Evolutionary conservation across 2,888 invertebrate species (phyloP).

Genomic region (Thereva nobilitata): DNA sequence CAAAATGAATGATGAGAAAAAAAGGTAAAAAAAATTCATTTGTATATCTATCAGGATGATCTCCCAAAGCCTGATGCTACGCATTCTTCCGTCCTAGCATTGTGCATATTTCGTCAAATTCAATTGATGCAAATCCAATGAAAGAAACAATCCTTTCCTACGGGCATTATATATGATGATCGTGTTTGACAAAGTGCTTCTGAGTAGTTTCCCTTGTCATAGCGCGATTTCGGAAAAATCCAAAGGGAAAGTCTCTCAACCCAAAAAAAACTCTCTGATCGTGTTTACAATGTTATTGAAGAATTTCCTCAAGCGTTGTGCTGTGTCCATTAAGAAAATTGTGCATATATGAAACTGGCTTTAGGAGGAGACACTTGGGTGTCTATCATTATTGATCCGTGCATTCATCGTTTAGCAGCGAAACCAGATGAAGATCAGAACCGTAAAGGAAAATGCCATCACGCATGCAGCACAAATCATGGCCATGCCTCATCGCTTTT

Average conservation of each 20-base stretch:
- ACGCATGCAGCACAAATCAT: slow-evolving; percentile 8
- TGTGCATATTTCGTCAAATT: slow-evolving; percentile 25
- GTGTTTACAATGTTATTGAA: too few species aligned
- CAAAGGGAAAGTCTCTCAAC: too few species aligned
- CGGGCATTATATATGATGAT: slow-evolving; percentile 6
- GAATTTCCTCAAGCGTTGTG: too few species aligned
- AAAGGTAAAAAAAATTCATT: slow-evolving; percentile 32
- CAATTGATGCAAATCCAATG: slow-evolving; percentile 32
- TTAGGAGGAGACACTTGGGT: neutral
- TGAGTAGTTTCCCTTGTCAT: neutral
- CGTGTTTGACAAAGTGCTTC: slow-evolving; percentile 16
- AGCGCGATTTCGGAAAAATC: neutral
- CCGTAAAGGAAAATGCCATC: slow-evolving; percentile 10
- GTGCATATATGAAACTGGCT: slow-evolving; percentile 2
- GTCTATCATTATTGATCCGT: slow-evolving; percentile 25
- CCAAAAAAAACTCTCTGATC: too few species aligned
- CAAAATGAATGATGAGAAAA: slow-evolving; percentile 19
- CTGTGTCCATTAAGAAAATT: too few species aligned
- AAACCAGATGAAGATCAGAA: slow-evolving; percentile 18
- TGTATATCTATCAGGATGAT: slow-evolving; percentile 36
- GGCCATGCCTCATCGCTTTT: neutral
- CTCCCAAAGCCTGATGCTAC: slow-evolving; percentile 1
- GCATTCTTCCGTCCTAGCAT: slow-evolving; percentile 13
- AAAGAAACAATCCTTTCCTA: neutral
- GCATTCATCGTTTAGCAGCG: neutral